phyloP scores from a whole-genome alignment of 2,888 invertebrate species.

The Laspeyria flexula region DNA sequence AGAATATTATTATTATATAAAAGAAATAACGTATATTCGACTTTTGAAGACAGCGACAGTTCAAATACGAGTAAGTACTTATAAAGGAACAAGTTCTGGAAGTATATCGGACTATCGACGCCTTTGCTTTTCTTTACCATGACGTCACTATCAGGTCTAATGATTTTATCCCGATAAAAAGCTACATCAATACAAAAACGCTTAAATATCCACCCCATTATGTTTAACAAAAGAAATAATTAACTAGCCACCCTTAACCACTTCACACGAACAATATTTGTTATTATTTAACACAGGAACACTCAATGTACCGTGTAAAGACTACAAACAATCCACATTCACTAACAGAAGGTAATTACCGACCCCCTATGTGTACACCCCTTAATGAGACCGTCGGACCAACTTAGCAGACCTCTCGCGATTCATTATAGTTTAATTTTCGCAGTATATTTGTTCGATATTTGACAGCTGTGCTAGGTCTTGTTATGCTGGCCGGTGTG shows the following conservation, averaged over 20 bases:
- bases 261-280: conserved; percentile 71
- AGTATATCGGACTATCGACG: too few relatives aligned
- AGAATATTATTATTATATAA: too few relatives aligned
- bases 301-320: conserved; percentile 61
- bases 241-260: conserved; percentile 65
- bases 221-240: conserved; percentile 61
- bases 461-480: conserved; percentile 40
- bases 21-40: too few relatives aligned
- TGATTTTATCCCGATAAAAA: too few relatives aligned
- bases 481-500: conserved; percentile 51
- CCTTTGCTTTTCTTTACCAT: too few relatives aligned
- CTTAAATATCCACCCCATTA: conserved; percentile 17
- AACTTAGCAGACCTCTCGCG: conserved; percentile 54
- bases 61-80: too few relatives aligned
- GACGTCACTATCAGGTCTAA: too few relatives aligned
- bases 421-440: conserved; percentile 16
- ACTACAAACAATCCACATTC: conserved; percentile 65
- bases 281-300: conserved; percentile 71
- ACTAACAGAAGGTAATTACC: conserved; percentile 72
- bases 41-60: too few relatives aligned
- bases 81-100: too few relatives aligned
- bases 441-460: conserved; percentile 1
- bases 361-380: conserved; percentile 67
- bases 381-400: conserved; percentile 53
- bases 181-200: background rate